A percentile compares a stretch with the other conserved stretches of the same genome.
Conservation (phyloP, 2,113 vertebrate species). For the Psittacara wagleri region DNA sequence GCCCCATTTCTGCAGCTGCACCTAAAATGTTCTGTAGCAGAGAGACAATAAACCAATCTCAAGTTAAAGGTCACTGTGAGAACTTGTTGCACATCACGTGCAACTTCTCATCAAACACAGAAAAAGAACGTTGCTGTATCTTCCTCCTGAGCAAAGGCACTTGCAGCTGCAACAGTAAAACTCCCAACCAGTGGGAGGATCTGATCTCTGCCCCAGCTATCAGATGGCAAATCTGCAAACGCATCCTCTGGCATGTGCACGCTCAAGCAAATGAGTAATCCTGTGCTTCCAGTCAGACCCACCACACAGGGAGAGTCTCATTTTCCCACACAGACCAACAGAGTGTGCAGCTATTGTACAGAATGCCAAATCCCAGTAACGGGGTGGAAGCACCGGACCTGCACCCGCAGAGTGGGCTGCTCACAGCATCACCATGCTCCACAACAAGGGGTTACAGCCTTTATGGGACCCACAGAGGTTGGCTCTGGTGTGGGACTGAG, state of each 20-base stretch:
- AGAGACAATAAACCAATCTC: not conserved
- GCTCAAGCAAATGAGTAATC: not conserved
- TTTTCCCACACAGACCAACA: not conserved
- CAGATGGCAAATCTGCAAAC: not conserved
- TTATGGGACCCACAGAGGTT: no score
- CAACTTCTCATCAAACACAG: not conserved
- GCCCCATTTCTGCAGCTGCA: not conserved
- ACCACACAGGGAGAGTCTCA: not conserved
- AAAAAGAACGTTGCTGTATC: not conserved
- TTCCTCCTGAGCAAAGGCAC: not conserved
- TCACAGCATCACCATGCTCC: rapidly evolving
- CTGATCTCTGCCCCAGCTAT: not conserved
- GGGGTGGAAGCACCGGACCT: rapidly evolving
- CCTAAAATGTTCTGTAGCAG: not conserved
- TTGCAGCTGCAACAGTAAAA: not conserved
- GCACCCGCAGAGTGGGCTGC: rapidly evolving
- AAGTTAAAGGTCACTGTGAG: not conserved
- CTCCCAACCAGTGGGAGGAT: not conserved
- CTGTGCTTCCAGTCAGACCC: not conserved
- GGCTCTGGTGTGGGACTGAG: rapidly evolving
- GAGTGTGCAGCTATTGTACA: rapidly evolving
- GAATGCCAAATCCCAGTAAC: rapidly evolving
- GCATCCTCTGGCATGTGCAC: not conserved
- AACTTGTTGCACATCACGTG: not conserved
- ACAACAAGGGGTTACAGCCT: not conserved